phyloP scores from a whole-genome alignment of 2,888 invertebrate species.

The Polia nebulosa region DNA sequence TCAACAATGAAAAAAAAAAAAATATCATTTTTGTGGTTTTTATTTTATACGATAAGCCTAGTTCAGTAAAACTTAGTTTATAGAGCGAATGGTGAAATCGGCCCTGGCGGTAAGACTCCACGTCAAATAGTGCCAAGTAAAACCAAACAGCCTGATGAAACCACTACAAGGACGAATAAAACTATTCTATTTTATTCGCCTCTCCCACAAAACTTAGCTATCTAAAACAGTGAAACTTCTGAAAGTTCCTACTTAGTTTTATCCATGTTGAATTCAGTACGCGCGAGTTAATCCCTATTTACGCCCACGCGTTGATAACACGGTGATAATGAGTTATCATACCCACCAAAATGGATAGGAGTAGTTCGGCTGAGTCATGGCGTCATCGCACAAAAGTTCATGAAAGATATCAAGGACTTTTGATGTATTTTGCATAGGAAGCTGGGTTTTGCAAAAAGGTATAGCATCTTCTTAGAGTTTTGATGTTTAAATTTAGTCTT shows the following conservation, averaged over 20 bases:
- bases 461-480: no score
- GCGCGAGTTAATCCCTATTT: slow-evolving; percentile 43
- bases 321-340: slow-evolving; percentile 48
- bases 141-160: no score
- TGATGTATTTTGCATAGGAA: background rate
- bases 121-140: no score
- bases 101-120: no score
- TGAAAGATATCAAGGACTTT: slow-evolving; percentile 9
- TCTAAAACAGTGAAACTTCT: slow-evolving; percentile 29
- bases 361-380: slow-evolving; percentile 12
- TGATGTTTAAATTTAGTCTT: no score
- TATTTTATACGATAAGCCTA: no score
- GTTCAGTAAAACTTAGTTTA: no score
- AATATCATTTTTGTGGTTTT: no score
- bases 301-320: slow-evolving; percentile 48
- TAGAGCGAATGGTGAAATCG: no score
- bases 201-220: background rate
- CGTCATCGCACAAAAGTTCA: background rate
- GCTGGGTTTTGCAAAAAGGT: background rate
- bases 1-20: no score
- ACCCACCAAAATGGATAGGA: slow-evolving; percentile 22
- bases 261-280: slow-evolving; percentile 20
- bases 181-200: no score
- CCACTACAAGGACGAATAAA: no score
- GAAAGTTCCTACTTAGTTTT: background rate